phyloP scores from a whole-genome alignment of 2,113 vertebrate species.

The Haliaeetus leucogaster region DNA sequence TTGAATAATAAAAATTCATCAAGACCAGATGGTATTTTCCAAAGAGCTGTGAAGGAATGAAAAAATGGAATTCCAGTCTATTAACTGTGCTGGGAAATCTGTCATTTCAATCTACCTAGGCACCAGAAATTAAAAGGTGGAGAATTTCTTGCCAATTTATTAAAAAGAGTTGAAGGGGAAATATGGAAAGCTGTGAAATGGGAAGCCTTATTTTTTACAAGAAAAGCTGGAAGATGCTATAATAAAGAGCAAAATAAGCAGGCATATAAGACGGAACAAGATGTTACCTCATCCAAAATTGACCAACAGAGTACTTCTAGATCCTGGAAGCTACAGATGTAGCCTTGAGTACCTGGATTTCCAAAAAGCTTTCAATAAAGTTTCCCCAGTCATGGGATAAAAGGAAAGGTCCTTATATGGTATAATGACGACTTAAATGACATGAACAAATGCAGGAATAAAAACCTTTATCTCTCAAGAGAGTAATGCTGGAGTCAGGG shows the following conservation, averaged over 20 bases:
- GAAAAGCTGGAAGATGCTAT: background rate
- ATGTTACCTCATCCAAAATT: background rate
- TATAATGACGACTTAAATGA: background rate
- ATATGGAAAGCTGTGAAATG: background rate
- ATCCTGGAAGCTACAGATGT: background rate
- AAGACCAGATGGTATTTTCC: conserved; percentile 45
- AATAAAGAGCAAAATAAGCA: background rate
- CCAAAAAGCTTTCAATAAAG: background rate
- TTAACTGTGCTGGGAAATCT: background rate
- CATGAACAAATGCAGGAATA: background rate
- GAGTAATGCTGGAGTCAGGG: background rate
- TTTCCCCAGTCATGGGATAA: background rate
- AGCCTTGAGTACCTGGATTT: background rate
- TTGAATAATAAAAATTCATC: conserved; percentile 40
- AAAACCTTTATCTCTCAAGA: background rate
- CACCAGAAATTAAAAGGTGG: background rate
- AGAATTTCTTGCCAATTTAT: background rate
- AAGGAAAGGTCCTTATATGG: background rate
- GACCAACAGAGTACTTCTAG: background rate
- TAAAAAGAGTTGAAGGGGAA: background rate
- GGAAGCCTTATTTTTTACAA: background rate
- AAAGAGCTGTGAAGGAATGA: background rate
- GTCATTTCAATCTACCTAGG: background rate
- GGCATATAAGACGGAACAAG: background rate
- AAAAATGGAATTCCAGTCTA: conserved; percentile 9